A percentile compares a stretch with the other conserved stretches of the same genome.
Evolutionary conservation across 2,797 vertebrate species (phyloP).

Genomic region (Echiichthys vipera): DNA sequence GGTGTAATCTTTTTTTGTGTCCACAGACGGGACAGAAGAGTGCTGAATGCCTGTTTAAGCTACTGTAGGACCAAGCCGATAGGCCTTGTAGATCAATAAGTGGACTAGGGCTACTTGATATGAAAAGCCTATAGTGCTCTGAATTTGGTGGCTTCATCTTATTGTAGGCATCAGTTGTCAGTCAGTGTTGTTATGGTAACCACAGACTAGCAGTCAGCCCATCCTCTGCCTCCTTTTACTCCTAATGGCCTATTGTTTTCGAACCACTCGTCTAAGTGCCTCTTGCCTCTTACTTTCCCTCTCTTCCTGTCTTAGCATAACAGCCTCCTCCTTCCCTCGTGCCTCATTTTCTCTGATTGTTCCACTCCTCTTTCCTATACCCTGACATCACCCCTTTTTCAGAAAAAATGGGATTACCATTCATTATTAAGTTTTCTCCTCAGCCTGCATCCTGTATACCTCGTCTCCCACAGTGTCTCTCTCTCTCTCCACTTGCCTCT

Average conservation of each 20-base stretch:
- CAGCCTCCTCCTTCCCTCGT: background rate
- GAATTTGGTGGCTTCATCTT: background rate
- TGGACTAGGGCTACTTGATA: background rate
- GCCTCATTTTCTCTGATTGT: background rate
- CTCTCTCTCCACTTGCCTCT: background rate
- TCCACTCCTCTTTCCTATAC: background rate
- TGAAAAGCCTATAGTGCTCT: background rate
- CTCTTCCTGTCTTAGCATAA: conserved; percentile 4
- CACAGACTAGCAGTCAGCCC: conserved; percentile 9
- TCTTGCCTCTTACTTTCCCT: background rate
- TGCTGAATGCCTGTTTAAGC: no score
- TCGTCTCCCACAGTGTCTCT: no score
- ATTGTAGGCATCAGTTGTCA: background rate
- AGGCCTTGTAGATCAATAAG: background rate
- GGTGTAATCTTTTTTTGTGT: no score
- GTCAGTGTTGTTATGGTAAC: conserved; percentile 16
- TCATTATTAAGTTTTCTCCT: background rate
- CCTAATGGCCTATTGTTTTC: conserved; percentile 26
- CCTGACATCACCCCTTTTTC: background rate
- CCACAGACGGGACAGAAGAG: no score
- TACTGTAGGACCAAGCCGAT: background rate
- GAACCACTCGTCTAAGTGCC: conserved; percentile 17
- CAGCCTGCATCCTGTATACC: background rate
- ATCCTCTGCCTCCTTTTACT: background rate
- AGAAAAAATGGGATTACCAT: background rate